phyloP scores from a whole-genome alignment of 2,888 invertebrate genomes.

The Operophtera brumata region DNA sequence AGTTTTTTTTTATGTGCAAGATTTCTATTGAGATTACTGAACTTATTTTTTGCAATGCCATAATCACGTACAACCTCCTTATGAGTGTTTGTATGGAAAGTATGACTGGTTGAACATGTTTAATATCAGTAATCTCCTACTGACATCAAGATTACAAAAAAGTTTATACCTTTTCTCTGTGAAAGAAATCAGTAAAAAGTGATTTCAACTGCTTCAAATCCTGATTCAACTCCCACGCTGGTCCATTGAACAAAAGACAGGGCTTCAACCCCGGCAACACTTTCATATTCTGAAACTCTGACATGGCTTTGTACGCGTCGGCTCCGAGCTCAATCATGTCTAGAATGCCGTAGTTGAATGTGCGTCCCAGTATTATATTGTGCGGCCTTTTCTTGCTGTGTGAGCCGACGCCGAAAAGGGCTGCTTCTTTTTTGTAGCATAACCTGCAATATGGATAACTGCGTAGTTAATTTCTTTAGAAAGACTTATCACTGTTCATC shows the following conservation, averaged over 20 bases:
- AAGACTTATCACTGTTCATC: neutral
- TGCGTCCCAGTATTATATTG: slow-evolving; percentile 93
- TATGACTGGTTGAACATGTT: no score
- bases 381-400: slow-evolving; percentile 97
- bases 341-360: slow-evolving; percentile 92
- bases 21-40: no score
- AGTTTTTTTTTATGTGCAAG: no score
- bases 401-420: slow-evolving; percentile 94
- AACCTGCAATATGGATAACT: slow-evolving; percentile 60
- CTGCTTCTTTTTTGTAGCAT: slow-evolving; percentile 91
- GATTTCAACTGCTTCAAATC: slow-evolving; percentile 92
- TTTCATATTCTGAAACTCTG: slow-evolving; percentile 89
- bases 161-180: slow-evolving; percentile 83
- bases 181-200: slow-evolving; percentile 95
- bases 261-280: slow-evolving; percentile 93
- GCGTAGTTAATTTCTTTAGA: neutral
- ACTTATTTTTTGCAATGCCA: no score
- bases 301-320: slow-evolving; percentile 88
- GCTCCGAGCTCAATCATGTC: slow-evolving; percentile 98
- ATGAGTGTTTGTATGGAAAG: no score
- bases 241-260: slow-evolving; percentile 94
- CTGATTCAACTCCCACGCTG: slow-evolving; percentile 91
- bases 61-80: no score
- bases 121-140: no score
- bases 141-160: no score